A percentile compares a stretch with the other conserved stretches of the same genome.
Conservation (phyloP, 2,888 invertebrate species). For the Apamea epomidion region DNA sequence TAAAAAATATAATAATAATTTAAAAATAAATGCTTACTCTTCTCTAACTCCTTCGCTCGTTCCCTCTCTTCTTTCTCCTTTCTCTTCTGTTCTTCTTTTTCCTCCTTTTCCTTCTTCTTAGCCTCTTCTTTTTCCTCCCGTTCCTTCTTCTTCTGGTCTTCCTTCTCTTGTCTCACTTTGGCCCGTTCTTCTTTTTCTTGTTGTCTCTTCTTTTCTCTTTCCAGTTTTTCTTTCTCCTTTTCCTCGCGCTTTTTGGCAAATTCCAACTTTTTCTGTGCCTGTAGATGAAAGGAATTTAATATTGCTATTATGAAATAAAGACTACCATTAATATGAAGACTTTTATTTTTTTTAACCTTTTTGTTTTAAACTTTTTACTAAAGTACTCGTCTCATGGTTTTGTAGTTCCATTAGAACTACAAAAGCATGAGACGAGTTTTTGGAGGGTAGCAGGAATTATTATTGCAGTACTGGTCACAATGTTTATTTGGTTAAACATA, state of each 20-base stretch:
- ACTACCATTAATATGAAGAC: neutral
- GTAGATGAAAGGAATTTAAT: conserved; percentile 32
- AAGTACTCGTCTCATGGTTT: no score
- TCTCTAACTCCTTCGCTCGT: conserved; percentile 89
- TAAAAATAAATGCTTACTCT: conserved; percentile 78
- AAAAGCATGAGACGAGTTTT: neutral
- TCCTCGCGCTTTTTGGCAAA: conserved; percentile 90
- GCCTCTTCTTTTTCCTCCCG: conserved; percentile 87
- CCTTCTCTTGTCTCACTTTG: conserved; percentile 84
- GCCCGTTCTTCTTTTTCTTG: conserved; percentile 88
- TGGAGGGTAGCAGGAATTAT: neutral
- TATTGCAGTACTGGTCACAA: neutral
- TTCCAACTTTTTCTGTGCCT: conserved; percentile 90
- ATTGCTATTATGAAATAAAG: neutral
- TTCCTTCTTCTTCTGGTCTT: conserved; percentile 82
- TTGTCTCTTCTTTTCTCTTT: conserved; percentile 83
- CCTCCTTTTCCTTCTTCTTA: conserved; percentile 84
- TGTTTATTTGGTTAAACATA: neutral
- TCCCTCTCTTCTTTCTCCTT: conserved; percentile 90
- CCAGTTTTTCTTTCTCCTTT: conserved; percentile 87
- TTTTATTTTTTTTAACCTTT: neutral
- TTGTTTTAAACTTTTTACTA: no score
- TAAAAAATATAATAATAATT: neutral
- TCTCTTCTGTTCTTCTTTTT: conserved; percentile 89
- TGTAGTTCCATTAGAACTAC: neutral